Evolutionary conservation across 2,888 invertebrate species (phyloP).

Genomic region (Frankliniella intonsa): DNA sequence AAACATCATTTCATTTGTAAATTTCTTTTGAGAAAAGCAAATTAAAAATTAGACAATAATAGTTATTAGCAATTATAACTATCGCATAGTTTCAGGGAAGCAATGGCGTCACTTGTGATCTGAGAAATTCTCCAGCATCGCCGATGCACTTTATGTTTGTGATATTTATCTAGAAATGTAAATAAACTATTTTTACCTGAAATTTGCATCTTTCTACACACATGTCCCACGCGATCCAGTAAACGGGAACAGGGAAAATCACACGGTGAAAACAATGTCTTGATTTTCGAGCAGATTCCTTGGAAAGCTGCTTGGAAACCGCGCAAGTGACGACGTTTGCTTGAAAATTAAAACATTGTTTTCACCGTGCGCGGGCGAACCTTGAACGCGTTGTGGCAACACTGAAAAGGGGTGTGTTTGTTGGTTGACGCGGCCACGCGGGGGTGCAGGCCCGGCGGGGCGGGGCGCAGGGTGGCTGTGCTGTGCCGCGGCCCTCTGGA

Average conservation of each 20-base stretch:
- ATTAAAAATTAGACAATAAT: too few relatives aligned
- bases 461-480: neutral
- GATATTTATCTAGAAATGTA: constrained; percentile 25
- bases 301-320: too few relatives aligned
- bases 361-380: too few relatives aligned
- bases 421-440: neutral
- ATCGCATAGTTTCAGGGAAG: neutral
- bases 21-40: too few relatives aligned
- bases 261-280: too few relatives aligned
- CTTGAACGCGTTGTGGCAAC: neutral
- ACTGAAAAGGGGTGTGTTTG: neutral
- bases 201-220: too few relatives aligned
- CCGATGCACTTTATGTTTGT: neutral
- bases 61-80: neutral
- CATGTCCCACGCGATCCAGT: too few relatives aligned
- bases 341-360: too few relatives aligned
- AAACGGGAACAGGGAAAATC: too few relatives aligned
- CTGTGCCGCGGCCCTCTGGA: neutral
- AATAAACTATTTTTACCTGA: constrained; percentile 9
- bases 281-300: too few relatives aligned
- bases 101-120: constrained; percentile 3
- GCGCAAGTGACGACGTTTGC: too few relatives aligned
- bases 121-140: neutral
- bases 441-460: neutral
- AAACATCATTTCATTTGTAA: too few relatives aligned